These are phyloP conservation scores for Tragopan temminckii DNA, from an alignment of 2,797 vertebrate genomes.

Conservation along the genomic window DNA sequence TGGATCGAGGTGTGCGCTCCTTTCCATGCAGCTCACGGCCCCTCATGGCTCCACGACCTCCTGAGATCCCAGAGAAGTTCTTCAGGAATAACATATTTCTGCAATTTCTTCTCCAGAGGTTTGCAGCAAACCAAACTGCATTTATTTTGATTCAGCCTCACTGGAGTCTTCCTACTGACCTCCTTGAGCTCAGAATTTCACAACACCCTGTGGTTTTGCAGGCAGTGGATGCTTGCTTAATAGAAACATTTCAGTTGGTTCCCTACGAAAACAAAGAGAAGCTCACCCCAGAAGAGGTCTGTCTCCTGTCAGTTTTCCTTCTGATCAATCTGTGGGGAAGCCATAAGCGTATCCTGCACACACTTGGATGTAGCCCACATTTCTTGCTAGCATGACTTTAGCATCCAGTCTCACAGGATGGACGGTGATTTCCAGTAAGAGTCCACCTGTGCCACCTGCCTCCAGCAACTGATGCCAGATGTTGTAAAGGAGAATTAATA, in stretches of 20 bases:
- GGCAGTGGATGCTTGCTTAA: neutral
- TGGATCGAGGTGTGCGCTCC: neutral
- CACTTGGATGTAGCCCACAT: neutral
- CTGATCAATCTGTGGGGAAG: neutral
- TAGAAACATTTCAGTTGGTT: neutral
- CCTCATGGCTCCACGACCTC: neutral
- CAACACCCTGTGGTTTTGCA: neutral
- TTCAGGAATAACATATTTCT: neutral
- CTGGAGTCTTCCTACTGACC: neutral
- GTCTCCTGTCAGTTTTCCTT: neutral
- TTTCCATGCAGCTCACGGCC: neutral
- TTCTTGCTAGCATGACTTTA: neutral
- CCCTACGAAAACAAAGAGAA: neutral
- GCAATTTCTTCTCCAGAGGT: neutral
- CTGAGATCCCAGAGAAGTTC: neutral
- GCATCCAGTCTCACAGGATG: neutral
- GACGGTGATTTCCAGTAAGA: neutral
- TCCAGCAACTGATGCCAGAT: neutral
- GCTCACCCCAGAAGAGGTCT: neutral
- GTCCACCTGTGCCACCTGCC: neutral
- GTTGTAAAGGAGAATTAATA: neutral
- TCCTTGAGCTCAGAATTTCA: neutral
- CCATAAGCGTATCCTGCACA: rapidly evolving
- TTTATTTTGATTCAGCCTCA: slow-evolving; percentile 3
- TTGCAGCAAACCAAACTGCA: neutral